Evolutionary conservation across 2,113 vertebrate species (phyloP).

Genomic region (Phyllopteryx taeniolatus): DNA sequence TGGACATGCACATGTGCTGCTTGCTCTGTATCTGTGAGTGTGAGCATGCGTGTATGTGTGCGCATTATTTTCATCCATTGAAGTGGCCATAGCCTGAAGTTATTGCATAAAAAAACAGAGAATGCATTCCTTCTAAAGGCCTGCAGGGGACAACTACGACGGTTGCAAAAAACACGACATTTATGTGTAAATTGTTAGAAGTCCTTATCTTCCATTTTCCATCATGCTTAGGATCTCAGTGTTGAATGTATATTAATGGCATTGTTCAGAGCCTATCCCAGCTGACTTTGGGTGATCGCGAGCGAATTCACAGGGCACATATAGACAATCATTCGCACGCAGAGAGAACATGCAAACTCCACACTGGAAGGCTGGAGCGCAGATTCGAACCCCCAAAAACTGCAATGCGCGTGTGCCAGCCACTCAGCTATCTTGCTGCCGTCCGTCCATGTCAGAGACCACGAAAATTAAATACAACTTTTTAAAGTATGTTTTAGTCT

Average conservation of each 20-base stretch:
- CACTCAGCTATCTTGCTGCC: neutral
- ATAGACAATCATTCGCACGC: neutral
- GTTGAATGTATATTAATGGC: no score
- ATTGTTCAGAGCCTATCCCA: no score
- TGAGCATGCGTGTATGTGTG: slow-evolving; percentile 8
- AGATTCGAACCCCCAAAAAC: neutral
- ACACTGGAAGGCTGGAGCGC: neutral
- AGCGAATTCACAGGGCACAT: no score
- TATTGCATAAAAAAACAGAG: neutral
- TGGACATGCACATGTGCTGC: slow-evolving; percentile 14
- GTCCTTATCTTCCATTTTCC: neutral
- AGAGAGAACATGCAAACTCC: neutral
- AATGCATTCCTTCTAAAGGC: neutral
- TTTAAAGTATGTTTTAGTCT: neutral
- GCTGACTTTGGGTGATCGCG: no score
- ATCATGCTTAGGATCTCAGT: no score
- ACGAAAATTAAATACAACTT: neutral
- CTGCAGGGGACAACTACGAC: neutral
- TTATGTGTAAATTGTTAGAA: neutral
- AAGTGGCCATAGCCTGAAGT: neutral
- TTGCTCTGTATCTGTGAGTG: slow-evolving; percentile 17
- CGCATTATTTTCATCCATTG: neutral
- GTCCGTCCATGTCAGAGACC: neutral
- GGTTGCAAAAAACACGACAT: neutral
- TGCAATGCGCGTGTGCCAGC: neutral